These are phyloP conservation scores for Cheilosia urbana DNA, from an alignment of 2,888 invertebrate genomes.

Conservation along the genomic window DNA sequence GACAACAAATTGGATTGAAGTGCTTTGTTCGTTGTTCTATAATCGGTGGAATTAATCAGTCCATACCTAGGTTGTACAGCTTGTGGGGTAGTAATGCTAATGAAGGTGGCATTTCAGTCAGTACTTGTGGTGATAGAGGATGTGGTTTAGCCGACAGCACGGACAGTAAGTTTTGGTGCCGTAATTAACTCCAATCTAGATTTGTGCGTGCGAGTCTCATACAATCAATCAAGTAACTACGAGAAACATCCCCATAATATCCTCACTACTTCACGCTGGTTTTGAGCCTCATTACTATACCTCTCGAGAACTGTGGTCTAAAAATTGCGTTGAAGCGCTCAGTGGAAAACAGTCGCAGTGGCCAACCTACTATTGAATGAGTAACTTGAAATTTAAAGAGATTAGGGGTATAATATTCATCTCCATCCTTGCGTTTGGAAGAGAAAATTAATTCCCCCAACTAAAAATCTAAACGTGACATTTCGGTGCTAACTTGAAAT, in stretches of 20 bases:
- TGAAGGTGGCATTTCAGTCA: conserved; percentile 17
- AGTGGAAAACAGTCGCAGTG: not conserved
- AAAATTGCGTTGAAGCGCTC: not conserved
- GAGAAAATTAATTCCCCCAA: too few relatives aligned
- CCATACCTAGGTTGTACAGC: not conserved
- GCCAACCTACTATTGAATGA: too few relatives aligned
- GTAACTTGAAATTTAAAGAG: too few relatives aligned
- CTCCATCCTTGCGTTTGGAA: too few relatives aligned
- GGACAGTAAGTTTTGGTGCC: not conserved
- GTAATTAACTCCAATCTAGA: not conserved
- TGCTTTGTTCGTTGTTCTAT: conserved; percentile 50
- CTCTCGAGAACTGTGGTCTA: not conserved
- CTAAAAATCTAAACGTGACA: not conserved
- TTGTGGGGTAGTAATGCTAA: conserved; percentile 38
- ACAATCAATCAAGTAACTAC: not conserved
- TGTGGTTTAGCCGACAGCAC: not conserved
- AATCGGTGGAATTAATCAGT: conserved; percentile 42
- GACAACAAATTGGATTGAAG: conserved; percentile 51
- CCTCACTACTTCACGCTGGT: not conserved
- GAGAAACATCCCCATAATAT: too few relatives aligned
- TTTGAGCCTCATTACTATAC: not conserved
- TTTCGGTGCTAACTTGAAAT: conserved; percentile 20
- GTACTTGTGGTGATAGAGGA: conserved; percentile 11
- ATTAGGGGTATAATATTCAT: too few relatives aligned
- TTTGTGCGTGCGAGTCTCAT: not conserved